phyloP scores from a whole-genome alignment of 2,113 vertebrate genomes.

The Opisthocomus hoazin region DNA sequence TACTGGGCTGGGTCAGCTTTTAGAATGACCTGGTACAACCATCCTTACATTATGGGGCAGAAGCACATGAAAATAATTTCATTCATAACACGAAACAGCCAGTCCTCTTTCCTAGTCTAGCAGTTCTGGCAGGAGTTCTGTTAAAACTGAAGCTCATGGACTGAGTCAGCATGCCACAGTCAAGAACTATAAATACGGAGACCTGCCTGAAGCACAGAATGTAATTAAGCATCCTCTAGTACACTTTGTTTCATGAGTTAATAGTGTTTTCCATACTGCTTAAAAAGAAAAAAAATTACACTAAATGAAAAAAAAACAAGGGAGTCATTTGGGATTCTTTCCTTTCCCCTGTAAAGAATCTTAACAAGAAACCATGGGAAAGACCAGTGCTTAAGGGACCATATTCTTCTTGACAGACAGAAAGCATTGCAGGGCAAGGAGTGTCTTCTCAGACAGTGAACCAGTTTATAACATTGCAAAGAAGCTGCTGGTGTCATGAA shows the following conservation, averaged over 20 bases:
- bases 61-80: slow-evolving; percentile 1
- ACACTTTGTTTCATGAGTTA: neutral
- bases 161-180: neutral
- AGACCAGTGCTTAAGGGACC: neutral
- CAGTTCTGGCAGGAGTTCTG: slow-evolving; percentile 26
- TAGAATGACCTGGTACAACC: neutral
- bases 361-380: neutral
- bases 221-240: slow-evolving; percentile 3
- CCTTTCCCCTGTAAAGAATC: neutral
- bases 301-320: neutral
- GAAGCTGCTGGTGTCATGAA: neutral
- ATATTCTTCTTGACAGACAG: neutral
- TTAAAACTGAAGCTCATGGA: neutral
- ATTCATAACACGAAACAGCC: neutral
- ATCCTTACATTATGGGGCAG: neutral
- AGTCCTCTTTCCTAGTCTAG: neutral
- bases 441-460: neutral
- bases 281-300: neutral
- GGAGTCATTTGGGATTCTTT: neutral
- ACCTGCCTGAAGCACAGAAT: neutral
- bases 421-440: neutral
- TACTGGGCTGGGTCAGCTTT: neutral
- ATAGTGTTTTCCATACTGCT: neutral
- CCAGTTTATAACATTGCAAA: neutral
- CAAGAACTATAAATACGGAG: neutral